These are phyloP conservation scores for Cetoscarus ocellatus DNA, from an alignment of 2,797 vertebrate species.

Conservation along the genomic window DNA sequence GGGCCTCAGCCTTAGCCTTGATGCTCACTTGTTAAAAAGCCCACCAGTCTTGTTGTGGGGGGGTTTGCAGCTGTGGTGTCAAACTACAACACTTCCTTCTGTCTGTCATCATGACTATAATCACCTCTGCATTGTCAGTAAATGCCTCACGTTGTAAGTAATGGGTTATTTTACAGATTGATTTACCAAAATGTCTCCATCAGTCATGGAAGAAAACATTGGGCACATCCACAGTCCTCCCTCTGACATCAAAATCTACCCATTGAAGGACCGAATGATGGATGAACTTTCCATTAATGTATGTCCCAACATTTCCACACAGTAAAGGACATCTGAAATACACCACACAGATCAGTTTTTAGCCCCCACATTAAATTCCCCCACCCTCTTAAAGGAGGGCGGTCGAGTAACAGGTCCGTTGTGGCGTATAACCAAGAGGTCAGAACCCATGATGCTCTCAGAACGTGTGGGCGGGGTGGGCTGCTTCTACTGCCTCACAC, in stretches of 20 bases:
- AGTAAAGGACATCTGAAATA: constrained; percentile 16
- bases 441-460: constrained; percentile 23
- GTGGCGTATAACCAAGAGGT: neutral
- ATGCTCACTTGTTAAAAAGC: constrained; percentile 24
- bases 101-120: constrained; percentile 32
- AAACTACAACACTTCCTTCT: constrained; percentile 35
- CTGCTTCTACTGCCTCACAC: constrained; percentile 12
- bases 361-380: constrained; percentile 23
- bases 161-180: constrained; percentile 18
- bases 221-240: constrained; percentile 8
- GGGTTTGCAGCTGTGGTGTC: constrained; percentile 21
- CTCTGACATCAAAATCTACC: constrained; percentile 27
- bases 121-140: constrained; percentile 35
- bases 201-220: constrained; percentile 36
- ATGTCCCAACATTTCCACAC: constrained; percentile 44
- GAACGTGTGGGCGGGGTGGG: constrained; percentile 35
- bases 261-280: constrained; percentile 21
- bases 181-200: constrained; percentile 19
- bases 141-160: constrained; percentile 24
- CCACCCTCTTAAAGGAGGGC: constrained; percentile 36
- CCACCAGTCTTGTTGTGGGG: neutral
- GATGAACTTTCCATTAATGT: constrained; percentile 29
- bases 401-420: constrained; percentile 51
- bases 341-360: constrained; percentile 14
- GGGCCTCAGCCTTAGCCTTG: constrained; percentile 8